Conservation (phyloP, 2,797 vertebrate genomes). For the Gymnopithys bicolor region DNA sequence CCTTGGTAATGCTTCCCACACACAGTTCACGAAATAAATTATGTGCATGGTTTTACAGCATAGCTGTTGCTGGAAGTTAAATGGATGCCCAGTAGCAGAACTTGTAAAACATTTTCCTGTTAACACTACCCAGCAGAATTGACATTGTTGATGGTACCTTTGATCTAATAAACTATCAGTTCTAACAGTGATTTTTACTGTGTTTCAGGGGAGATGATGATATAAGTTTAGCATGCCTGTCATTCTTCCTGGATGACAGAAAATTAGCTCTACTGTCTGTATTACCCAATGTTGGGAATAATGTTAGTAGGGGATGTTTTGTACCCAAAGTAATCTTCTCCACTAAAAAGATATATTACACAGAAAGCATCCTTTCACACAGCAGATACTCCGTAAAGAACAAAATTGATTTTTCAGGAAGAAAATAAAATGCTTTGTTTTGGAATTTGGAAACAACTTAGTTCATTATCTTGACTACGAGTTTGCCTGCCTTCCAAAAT, state of each 20-base stretch:
- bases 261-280: constrained; percentile 62
- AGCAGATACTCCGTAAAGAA: constrained; percentile 29
- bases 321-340: constrained; percentile 23
- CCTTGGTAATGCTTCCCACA: constrained; percentile 68
- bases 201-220: constrained; percentile 67
- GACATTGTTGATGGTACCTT: constrained; percentile 72
- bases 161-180: constrained; percentile 72
- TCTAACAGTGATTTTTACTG: constrained; percentile 70
- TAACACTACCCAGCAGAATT: constrained; percentile 64
- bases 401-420: constrained; percentile 30
- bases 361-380: not conserved
- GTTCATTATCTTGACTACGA: constrained; percentile 10
- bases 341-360: constrained; percentile 24
- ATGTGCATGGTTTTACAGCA: constrained; percentile 50
- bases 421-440: constrained; percentile 29
- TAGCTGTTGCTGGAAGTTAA: constrained; percentile 73
- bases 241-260: constrained; percentile 65
- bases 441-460: constrained; percentile 43
- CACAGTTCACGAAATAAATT: constrained; percentile 70
- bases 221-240: constrained; percentile 67
- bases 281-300: constrained; percentile 28
- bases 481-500: constrained; percentile 13
- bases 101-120: constrained; percentile 75
- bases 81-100: constrained; percentile 72
- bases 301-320: not conserved